Evolutionary conservation across 2,113 vertebrate genomes (phyloP).

Genomic region (Eleginops maclovinus): DNA sequence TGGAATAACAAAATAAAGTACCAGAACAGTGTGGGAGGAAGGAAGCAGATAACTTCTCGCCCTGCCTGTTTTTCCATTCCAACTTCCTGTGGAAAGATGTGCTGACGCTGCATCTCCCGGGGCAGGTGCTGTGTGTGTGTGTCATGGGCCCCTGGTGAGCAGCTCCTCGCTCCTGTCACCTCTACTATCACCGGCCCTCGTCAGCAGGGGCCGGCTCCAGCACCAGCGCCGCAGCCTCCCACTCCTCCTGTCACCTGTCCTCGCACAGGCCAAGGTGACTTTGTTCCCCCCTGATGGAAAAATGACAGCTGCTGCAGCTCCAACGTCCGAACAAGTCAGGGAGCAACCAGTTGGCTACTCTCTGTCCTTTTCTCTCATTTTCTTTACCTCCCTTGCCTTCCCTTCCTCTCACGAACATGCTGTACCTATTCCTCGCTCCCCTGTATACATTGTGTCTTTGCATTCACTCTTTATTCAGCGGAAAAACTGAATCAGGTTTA

Average conservation of each 20-base stretch:
- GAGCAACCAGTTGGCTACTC: slow-evolving; percentile 53
- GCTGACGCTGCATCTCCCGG: slow-evolving; percentile 78
- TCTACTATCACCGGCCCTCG: slow-evolving; percentile 69
- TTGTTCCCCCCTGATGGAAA: slow-evolving; percentile 78
- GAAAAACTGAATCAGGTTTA: not conserved
- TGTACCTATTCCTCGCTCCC: not conserved
- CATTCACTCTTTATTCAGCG: slow-evolving; percentile 10
- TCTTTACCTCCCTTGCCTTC: slow-evolving; percentile 18
- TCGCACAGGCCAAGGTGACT: slow-evolving; percentile 82
- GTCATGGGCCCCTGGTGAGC: slow-evolving; percentile 73
- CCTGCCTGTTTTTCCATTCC: slow-evolving; percentile 51
- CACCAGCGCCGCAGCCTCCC: slow-evolving; percentile 68
- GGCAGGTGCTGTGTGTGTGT: slow-evolving; percentile 69
- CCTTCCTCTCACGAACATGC: not conserved
- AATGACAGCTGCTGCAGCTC: slow-evolving; percentile 77
- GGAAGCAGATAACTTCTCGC: slow-evolving; percentile 55
- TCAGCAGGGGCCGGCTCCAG: slow-evolving; percentile 69
- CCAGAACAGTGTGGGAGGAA: slow-evolving; percentile 45
- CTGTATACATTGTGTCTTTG: not conserved
- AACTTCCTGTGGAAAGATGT: slow-evolving; percentile 71
- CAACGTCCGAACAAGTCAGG: slow-evolving; percentile 54
- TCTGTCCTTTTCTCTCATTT: slow-evolving; percentile 47
- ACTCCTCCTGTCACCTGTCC: slow-evolving; percentile 83
- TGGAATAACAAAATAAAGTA: slow-evolving; percentile 66
- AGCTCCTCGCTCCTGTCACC: slow-evolving; percentile 79